These are phyloP conservation scores for Bicyclus anynana DNA, from an alignment of 1,140 invertebrate species.

Conservation along the genomic window DNA sequence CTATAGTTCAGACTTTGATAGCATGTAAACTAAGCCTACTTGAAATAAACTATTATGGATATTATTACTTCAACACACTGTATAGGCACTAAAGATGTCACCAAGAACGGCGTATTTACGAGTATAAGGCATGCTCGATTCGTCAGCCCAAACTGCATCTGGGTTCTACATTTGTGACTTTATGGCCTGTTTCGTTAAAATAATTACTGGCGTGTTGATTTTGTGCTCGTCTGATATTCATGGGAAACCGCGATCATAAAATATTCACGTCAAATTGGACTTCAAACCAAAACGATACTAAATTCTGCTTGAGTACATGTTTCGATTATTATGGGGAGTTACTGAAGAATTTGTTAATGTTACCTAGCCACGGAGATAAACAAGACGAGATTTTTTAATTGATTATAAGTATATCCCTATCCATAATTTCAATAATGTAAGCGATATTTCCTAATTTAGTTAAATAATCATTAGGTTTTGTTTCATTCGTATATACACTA, in stretches of 20 bases:
- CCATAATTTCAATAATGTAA: no score
- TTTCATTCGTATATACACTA: no score
- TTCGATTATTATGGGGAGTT: not conserved
- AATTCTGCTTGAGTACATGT: not conserved
- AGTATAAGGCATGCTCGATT: constrained; percentile 1
- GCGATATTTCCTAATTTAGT: no score
- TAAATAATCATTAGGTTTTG: no score
- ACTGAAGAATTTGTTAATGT: no score
- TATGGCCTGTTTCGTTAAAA: constrained; percentile 19
- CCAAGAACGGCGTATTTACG: not conserved
- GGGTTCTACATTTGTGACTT: constrained; percentile 14
- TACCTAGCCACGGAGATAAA: no score
- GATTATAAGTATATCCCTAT: no score
- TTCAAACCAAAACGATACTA: not conserved
- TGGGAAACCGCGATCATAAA: not conserved
- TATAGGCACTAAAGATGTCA: constrained; percentile 14
- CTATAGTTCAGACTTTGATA: no score
- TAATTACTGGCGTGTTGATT: constrained; percentile 3
- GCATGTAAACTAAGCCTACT: not conserved
- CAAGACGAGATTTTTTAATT: no score
- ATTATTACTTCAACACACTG: not conserved
- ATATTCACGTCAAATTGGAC: not conserved
- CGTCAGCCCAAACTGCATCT: constrained; percentile 15
- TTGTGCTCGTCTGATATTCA: not conserved
- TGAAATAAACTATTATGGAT: constrained; percentile 2